Conservation (phyloP, 64 coral and sea anemone genomes). For the Montipora sp. region DNA sequence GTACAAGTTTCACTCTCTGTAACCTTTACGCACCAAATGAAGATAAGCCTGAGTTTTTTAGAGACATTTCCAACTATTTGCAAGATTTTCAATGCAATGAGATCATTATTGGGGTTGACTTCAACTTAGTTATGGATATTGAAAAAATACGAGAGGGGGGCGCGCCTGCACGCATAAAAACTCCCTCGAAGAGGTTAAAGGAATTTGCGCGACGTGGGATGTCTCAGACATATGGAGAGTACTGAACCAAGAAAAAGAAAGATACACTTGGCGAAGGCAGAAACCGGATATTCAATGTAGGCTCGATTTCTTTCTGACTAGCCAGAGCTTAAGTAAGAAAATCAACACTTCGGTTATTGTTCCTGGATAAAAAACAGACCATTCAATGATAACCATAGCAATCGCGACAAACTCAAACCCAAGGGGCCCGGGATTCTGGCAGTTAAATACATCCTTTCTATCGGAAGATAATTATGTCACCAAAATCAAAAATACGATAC, state of each 20-base stretch:
- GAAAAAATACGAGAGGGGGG: background rate
- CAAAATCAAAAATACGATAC: too few relatives aligned
- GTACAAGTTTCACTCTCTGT: conserved; percentile 22
- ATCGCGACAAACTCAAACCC: too few relatives aligned
- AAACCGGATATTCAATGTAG: background rate
- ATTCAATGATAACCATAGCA: too few relatives aligned
- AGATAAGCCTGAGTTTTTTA: conserved; percentile 37
- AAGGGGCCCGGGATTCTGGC: too few relatives aligned
- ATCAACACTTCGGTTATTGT: too few relatives aligned
- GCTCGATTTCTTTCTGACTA: background rate
- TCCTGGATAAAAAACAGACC: too few relatives aligned
- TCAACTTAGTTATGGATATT: conserved; percentile 41
- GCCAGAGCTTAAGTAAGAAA: too few relatives aligned
- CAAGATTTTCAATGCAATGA: conserved; percentile 39
- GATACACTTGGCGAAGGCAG: background rate
- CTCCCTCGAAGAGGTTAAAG: conserved; percentile 1
- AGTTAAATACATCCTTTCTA: too few relatives aligned
- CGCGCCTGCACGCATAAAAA: conserved; percentile 6
- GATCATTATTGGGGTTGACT: background rate
- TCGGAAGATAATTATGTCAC: too few relatives aligned
- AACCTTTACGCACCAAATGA: conserved; percentile 63
- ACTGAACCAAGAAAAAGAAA: conserved; percentile 26
- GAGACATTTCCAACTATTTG: conserved; percentile 21
- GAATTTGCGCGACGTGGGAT: background rate
- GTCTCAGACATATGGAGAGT: conserved; percentile 35